A percentile compares a stretch with the other conserved stretches of the same genome.
Conservation (phyloP, 2,113 vertebrate genomes). For the Oryzias celebensis region DNA sequence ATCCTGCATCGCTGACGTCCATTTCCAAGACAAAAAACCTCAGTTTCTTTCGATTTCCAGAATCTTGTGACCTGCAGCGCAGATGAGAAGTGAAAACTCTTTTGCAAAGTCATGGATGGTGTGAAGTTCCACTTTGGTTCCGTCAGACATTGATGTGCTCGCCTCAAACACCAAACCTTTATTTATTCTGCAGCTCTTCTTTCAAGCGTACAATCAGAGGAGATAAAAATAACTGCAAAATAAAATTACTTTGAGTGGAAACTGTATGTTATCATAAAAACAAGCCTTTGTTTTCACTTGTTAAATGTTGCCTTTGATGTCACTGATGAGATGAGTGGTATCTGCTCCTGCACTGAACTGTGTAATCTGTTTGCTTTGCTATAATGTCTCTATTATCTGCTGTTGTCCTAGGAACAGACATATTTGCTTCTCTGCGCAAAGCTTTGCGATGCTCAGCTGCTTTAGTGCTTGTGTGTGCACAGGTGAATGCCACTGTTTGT, state of each 20-base stretch:
- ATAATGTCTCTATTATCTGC: slow-evolving; percentile 67
- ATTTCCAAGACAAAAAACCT: not conserved
- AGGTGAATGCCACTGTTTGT: slow-evolving; percentile 38
- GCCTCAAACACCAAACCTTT: too few relatives aligned
- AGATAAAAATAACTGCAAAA: too few relatives aligned
- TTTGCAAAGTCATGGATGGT: too few relatives aligned
- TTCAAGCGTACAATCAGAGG: too few relatives aligned
- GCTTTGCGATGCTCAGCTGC: slow-evolving; percentile 52
- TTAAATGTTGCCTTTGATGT: slow-evolving; percentile 42
- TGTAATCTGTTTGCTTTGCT: slow-evolving; percentile 64
- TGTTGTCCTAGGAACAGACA: slow-evolving; percentile 73
- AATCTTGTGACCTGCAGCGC: not conserved
- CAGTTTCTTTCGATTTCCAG: not conserved
- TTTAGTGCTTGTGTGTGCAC: slow-evolving; percentile 58
- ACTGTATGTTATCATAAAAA: too few relatives aligned
- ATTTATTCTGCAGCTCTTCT: too few relatives aligned
- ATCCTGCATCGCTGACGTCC: slow-evolving; percentile 2
- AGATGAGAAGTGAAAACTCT: not conserved
- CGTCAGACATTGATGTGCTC: too few relatives aligned
- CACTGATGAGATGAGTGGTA: slow-evolving; percentile 40
- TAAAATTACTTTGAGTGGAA: too few relatives aligned
- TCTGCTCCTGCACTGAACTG: slow-evolving; percentile 22
- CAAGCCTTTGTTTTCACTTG: slow-evolving; percentile 7
- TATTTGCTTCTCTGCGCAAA: slow-evolving; percentile 54
- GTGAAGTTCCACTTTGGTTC: too few relatives aligned